Evolutionary conservation across 2,797 vertebrate genomes (phyloP), one percentile per base, ranked within the genome.

Genomic region (Platyrinchus mystaceus): DNA sequence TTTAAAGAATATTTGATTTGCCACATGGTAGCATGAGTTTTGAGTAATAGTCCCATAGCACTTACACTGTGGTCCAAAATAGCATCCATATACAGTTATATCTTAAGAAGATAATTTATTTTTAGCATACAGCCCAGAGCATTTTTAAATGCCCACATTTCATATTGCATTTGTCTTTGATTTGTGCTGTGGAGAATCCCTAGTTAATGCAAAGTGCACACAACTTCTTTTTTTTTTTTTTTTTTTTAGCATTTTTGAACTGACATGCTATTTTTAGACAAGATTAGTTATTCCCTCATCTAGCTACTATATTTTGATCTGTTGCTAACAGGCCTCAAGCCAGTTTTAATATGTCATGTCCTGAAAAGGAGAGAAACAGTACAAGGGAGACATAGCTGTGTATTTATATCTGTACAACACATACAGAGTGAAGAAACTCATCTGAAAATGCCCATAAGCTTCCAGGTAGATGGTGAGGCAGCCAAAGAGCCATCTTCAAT

Each of bases 231-330:
- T 47, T 84, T 78, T 70, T 34, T 53, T 62, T 41, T 50, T 47
- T 84, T 78, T 70, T 34, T 53, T 62, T 41, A 50, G 16, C 27
- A 56, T 85, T 89, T 93, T 92, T 87, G 17, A 81, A 83, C 36
- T 58, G 58, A 44, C 27, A 28, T 28, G 36, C 11, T 87, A 69
- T 87, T 94, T 96, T 94, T 70, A 92, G 56, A 68, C 7, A 34
- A 82, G 55, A 79, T 85, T 73, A 64, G 62, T 93, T 93, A 75
- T 94, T 94, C 50, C 58, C 28, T 73, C 89, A 84, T 78, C 50
- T 69, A 78, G 49, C 64, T 74, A 53, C 52, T 81, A 32, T 88
- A 91, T 95, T 93, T 89, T 95, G 73, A 88, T 91, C 36, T 84
- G 82, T 62, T 85, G 66, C 36, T 93, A 92, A 43, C 67, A 82